Evolutionary conservation across 2,113 vertebrate species (phyloP).

Genomic region (Ranitomeya variabilis): DNA sequence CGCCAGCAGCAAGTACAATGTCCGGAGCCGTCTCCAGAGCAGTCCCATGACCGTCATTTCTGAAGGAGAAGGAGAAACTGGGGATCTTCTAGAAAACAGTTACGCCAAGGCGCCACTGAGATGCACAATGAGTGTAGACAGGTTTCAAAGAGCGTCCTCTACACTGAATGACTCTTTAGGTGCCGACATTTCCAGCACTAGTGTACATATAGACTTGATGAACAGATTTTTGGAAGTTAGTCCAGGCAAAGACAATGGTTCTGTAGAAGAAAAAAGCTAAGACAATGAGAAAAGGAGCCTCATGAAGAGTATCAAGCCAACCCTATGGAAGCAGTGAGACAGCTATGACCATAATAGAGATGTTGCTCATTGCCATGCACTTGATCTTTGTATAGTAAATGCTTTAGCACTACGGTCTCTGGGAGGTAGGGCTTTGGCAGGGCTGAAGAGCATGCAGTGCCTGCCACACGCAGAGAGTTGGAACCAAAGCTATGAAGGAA

Average conservation of each 20-base stretch:
- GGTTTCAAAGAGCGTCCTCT: constrained; percentile 61
- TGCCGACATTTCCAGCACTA: constrained; percentile 54
- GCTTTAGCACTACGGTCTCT: constrained; percentile 55
- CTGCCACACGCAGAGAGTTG: constrained; percentile 38
- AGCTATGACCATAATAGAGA: constrained; percentile 63
- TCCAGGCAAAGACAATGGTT: constrained; percentile 69
- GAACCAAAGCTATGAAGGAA: constrained; percentile 57
- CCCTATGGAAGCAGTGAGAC: constrained; percentile 53
- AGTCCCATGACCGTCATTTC: constrained; percentile 98
- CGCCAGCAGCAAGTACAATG: constrained; percentile 93
- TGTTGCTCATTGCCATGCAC: constrained; percentile 61
- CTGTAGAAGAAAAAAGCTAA: constrained; percentile 76
- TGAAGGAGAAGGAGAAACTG: constrained; percentile 87
- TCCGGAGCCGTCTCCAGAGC: constrained; percentile 90
- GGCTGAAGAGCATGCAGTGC: constrained; percentile 54
- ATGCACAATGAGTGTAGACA: constrained; percentile 59
- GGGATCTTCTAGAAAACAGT: constrained; percentile 73
- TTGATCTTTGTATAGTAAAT: constrained; percentile 59
- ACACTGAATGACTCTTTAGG: constrained; percentile 56
- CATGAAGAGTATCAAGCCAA: constrained; percentile 42
- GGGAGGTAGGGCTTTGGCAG: constrained; percentile 54
- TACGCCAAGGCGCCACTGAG: constrained; percentile 60
- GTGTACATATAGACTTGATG: constrained; percentile 58
- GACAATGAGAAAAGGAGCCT: constrained; percentile 12
- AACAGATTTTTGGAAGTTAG: constrained; percentile 47